Base-by-base conservation (phyloP, 2,797 vertebrate genomes). In the Clarias pachynema region DNA sequence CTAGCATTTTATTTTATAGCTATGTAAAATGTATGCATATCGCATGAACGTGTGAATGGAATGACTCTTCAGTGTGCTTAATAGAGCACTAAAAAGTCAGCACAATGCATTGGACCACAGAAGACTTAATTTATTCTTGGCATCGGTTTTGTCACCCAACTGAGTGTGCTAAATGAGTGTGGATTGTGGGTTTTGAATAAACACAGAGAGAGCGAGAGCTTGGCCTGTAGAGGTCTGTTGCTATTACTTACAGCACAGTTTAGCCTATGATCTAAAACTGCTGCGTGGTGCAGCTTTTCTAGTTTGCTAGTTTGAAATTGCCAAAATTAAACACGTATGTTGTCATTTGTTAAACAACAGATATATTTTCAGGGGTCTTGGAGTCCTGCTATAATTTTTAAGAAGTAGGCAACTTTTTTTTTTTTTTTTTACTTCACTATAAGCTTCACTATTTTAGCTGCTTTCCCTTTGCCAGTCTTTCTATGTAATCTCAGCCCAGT, bases 11-110 rank as follows among this genome's bases (percentile, higher is more conserved):
- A 88, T 87, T 81, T 89, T 86, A 63, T 79, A 89, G 72, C 82
- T 89, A 74, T 84, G 81, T 90, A 88, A 83, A 87, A 72, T n/a
- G 26, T 85, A 83, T 83, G 77, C 85, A 89, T 89, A 90, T 90
- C 86, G 60, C 85, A 86, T 20, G 22, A 82, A 81, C n/a, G 44
- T 80, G 66, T 72, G 31, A 65, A 88, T 69, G 56, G 84, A 85
- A 78, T 83, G 80, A 75, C 44, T 84, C 84, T 89, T 73, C 66
- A 80, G 85, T 87, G 85, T 79, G 78, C 83, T 77, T 80, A 65
- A 57, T 18, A 70, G 79, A 79, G 85, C 77, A 89, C 85, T 77
- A 63, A 75, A 66, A 34, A 85, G 81, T 69, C 74, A 78, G 81
- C 65, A 81, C 59, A 85, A 70, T 65, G 31, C 37, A 49, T 40